phyloP scores from a whole-genome alignment of 2,797 vertebrate species.

The Acanthurus tractus region DNA sequence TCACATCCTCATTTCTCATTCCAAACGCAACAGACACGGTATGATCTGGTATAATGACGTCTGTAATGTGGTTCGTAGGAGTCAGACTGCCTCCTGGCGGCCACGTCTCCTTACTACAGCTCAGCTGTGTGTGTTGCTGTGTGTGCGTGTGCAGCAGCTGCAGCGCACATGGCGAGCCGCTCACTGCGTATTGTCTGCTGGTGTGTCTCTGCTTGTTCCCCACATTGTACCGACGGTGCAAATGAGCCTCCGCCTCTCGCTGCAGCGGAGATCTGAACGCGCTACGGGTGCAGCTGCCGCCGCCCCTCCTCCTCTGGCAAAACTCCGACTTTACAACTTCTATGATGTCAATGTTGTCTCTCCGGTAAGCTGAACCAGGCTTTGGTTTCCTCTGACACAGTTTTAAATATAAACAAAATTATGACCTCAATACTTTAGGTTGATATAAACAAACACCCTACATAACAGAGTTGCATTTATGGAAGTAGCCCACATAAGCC shows the following conservation, averaged over 20 bases:
- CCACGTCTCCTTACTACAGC: constrained; percentile 8
- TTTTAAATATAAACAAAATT: too few relatives aligned
- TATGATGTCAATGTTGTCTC: background rate
- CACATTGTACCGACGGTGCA: constrained; percentile 45
- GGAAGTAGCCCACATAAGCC: background rate
- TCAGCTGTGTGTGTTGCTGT: background rate
- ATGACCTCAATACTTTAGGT: too few relatives aligned
- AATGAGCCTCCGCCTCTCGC: constrained; percentile 26
- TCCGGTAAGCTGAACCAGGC: too few relatives aligned
- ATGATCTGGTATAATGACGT: background rate
- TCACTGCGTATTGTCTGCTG: constrained; percentile 81
- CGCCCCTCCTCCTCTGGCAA: background rate
- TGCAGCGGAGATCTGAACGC: constrained; percentile 15
- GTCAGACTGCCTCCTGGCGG: constrained; percentile 78
- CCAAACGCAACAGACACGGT: background rate
- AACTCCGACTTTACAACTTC: background rate
- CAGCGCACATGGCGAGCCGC: constrained; percentile 77
- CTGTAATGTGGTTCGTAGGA: background rate
- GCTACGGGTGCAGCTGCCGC: constrained; percentile 36
- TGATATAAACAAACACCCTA: too few relatives aligned
- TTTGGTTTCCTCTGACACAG: too few relatives aligned
- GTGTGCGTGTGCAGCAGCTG: constrained; percentile 71
- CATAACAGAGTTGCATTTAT: too few relatives aligned
- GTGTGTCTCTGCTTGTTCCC: constrained; percentile 53
- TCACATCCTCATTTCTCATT: background rate